Conservation (phyloP, 2,113 vertebrate species). For the Fregata magnificens region DNA sequence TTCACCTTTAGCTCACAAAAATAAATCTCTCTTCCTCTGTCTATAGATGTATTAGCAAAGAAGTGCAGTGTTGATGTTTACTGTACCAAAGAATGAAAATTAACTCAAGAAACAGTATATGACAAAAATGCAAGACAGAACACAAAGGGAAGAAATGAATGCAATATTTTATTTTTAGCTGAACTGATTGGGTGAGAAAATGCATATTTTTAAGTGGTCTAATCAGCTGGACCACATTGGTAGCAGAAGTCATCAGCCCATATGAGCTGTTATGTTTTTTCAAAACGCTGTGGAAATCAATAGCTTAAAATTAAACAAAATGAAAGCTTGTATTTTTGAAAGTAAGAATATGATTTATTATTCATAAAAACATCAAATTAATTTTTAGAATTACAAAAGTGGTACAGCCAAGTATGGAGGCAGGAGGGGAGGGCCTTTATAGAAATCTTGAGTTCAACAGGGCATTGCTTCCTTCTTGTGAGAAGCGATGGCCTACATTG, state of each 20-base stretch:
- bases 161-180: not conserved
- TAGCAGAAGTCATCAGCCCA: not conserved
- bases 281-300: not conserved
- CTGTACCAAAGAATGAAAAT: not conserved
- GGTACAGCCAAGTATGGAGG: not conserved
- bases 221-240: not conserved
- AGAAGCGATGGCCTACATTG: not conserved
- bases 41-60: not conserved
- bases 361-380: not conserved
- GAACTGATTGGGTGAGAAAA: not conserved
- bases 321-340: not conserved
- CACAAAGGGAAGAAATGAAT: not conserved
- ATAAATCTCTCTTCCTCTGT: not conserved
- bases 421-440: not conserved
- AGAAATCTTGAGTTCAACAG: not conserved
- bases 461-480: not conserved
- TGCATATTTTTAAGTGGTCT: not conserved
- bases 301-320: not conserved
- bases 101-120: not conserved
- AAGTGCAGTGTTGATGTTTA: not conserved
- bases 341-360: not conserved
- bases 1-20: not conserved
- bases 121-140: not conserved
- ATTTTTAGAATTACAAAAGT: not conserved
- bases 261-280: not conserved